phyloP scores from a whole-genome alignment of 1,140 invertebrate species.

The Zaprionus ornatus region DNA sequence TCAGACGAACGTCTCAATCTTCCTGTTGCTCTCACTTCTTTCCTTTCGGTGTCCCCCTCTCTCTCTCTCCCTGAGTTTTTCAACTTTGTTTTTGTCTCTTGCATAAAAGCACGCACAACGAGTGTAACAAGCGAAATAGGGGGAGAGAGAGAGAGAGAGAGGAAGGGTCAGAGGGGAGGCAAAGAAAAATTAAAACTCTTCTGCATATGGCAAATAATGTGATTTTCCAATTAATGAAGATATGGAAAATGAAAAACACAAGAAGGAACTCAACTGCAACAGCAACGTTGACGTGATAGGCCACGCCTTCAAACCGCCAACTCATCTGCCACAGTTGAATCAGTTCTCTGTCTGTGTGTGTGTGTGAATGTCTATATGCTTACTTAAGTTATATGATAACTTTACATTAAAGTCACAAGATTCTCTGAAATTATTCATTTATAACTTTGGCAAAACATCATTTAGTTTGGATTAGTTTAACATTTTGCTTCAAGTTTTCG shows the following conservation, averaged over 20 bases:
- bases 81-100: neutral
- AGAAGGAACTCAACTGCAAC: conserved; percentile 7
- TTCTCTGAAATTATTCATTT: no score
- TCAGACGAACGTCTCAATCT: neutral
- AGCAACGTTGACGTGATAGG: neutral
- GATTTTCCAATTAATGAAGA: conserved; percentile 53
- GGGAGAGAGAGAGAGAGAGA: no score
- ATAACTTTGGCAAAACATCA: no score
- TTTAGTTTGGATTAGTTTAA: no score
- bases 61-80: neutral
- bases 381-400: neutral
- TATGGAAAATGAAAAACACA: conserved; percentile 30
- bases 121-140: neutral
- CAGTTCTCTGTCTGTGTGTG: neutral
- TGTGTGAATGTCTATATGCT: neutral
- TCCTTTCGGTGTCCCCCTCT: neutral
- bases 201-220: conserved; percentile 37
- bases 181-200: conserved; percentile 31
- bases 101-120: neutral
- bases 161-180: neutral
- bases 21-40: neutral
- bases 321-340: conserved; percentile 1
- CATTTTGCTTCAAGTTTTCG: no score
- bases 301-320: neutral
- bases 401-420: no score